Percentiles rank a stretch among this genome's conserved stretches.
phyloP scores from a whole-genome alignment of 2,797 vertebrate species.

The Cebuella pygmaea region DNA sequence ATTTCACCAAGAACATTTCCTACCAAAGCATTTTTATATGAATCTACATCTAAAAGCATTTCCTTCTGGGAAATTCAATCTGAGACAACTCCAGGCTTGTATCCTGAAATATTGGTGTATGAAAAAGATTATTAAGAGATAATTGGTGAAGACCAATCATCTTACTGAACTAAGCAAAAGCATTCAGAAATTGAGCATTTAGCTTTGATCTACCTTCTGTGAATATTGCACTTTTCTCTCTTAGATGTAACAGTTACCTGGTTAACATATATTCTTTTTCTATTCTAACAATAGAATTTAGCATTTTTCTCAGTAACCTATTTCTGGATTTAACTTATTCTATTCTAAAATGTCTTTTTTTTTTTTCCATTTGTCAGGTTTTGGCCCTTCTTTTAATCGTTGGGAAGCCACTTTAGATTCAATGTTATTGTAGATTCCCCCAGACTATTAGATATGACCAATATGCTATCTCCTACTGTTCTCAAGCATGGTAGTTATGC shows the following conservation, averaged over 20 bases:
- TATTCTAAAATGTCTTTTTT: constrained; percentile 16
- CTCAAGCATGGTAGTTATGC: not conserved
- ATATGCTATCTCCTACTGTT: not conserved
- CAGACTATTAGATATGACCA: not conserved
- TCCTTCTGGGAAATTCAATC: not conserved
- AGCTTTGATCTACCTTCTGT: not conserved
- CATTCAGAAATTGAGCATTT: not conserved
- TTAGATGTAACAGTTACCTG: not conserved
- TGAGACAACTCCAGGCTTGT: not conserved
- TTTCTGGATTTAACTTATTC: constrained; percentile 16
- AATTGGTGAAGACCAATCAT: not conserved
- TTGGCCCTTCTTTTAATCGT: not conserved
- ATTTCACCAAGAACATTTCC: not conserved
- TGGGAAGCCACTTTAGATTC: not conserved
- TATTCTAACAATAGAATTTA: not conserved
- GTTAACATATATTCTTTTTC: not conserved
- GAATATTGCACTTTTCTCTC: not conserved
- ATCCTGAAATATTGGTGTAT: not conserved
- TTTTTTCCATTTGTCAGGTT: not conserved
- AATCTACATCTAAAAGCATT: not conserved
- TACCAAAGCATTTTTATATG: not conserved
- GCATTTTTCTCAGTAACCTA: constrained; percentile 11
- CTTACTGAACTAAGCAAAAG: not conserved
- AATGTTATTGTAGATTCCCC: not conserved
- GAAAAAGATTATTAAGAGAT: not conserved